phyloP scores from a whole-genome alignment of 1,140 invertebrate species.

The Pinna nobilis region DNA sequence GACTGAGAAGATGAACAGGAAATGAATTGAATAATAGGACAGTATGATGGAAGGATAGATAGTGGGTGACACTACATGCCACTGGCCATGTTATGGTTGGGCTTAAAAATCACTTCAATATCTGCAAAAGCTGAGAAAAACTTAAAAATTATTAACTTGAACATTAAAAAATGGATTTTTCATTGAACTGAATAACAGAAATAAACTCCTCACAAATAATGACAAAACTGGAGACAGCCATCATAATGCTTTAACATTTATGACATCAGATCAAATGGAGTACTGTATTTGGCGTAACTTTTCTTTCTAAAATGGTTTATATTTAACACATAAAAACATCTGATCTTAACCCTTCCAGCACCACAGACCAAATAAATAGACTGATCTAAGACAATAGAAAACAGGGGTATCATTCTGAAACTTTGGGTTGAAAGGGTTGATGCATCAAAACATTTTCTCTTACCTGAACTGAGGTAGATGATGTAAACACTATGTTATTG shows the following conservation, averaged over 20 bases:
- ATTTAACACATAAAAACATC: neutral
- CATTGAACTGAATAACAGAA: neutral
- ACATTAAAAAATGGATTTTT: neutral
- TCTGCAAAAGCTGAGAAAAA: too few species aligned
- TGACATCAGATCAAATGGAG: too few species aligned
- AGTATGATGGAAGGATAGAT: too few species aligned
- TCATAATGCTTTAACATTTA: too few species aligned
- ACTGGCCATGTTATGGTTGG: too few species aligned
- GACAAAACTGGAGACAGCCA: too few species aligned
- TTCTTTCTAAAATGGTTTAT: neutral
- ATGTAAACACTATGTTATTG: constrained; percentile 69
- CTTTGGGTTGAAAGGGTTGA: too few species aligned
- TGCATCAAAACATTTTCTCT: constrained; percentile 5
- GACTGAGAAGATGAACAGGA: too few species aligned
- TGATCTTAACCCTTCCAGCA: neutral
- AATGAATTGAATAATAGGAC: too few species aligned
- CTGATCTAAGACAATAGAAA: neutral
- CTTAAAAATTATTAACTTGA: neutral
- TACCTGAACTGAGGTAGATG: constrained; percentile 59
- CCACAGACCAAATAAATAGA: neutral
- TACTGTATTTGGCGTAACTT: neutral
- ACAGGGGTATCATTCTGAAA: neutral
- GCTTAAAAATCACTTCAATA: too few species aligned
- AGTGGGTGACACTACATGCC: too few species aligned
- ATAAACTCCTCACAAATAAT: too few species aligned